phyloP scores from a whole-genome alignment of 2,888 invertebrate species.

The Altica lythri region DNA sequence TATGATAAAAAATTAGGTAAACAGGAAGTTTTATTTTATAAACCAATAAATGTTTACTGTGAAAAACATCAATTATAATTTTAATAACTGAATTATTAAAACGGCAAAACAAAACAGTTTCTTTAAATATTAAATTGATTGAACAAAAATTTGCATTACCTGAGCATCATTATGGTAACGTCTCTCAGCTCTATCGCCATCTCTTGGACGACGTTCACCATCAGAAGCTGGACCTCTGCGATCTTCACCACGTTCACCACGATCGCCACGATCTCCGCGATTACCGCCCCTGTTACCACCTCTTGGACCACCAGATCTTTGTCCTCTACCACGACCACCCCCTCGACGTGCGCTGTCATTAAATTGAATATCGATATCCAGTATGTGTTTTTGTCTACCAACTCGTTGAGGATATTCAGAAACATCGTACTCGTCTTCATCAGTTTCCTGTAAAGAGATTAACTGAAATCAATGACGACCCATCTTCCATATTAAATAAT shows the following conservation, averaged over 20 bases:
- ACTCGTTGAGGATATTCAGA: constrained; percentile 84
- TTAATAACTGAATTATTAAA: too few relatives aligned
- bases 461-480: too few relatives aligned
- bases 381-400: constrained; percentile 81
- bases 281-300: constrained; percentile 50
- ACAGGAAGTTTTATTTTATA: too few relatives aligned
- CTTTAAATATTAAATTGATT: too few relatives aligned
- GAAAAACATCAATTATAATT: too few relatives aligned
- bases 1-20: too few relatives aligned
- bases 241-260: constrained; percentile 51
- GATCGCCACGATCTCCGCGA: constrained; percentile 49
- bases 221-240: not conserved
- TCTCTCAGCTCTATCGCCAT: constrained; percentile 36
- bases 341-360: constrained; percentile 78
- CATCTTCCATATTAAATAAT: too few relatives aligned
- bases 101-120: too few relatives aligned
- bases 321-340: constrained; percentile 64
- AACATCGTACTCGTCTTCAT: constrained; percentile 68
- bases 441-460: constrained; percentile 53
- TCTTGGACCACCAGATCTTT: constrained; percentile 58
- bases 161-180: constrained; percentile 43
- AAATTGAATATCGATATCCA: constrained; percentile 88
- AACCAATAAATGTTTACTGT: too few relatives aligned
- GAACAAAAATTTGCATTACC: too few relatives aligned
- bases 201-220: constrained; percentile 11